phyloP scores from a whole-genome alignment of 2,888 invertebrate genomes.

The Dysmachus trigonus region DNA sequence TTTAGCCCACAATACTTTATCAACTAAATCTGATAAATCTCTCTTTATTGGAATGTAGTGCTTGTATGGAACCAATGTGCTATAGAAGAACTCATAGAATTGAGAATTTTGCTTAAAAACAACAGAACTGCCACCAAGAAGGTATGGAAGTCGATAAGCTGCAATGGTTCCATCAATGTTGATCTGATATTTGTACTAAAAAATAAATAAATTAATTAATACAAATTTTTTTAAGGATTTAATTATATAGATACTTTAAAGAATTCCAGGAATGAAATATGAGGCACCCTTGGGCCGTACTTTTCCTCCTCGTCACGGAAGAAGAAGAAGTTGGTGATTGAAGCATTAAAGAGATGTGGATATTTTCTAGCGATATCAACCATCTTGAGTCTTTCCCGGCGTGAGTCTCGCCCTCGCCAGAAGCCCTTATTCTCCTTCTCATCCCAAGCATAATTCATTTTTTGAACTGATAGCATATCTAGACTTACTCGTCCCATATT shows the following conservation, averaged over 20 bases:
- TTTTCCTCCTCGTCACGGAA: conserved; percentile 82
- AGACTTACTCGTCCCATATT: conserved; percentile 92
- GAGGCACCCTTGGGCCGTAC: conserved; percentile 86
- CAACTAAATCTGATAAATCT: conserved; percentile 82
- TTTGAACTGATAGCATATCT: conserved; percentile 91
- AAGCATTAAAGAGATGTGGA: conserved; percentile 87
- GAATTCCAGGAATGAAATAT: conserved; percentile 91
- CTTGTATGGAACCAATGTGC: conserved; percentile 74
- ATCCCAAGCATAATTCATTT: conserved; percentile 76
- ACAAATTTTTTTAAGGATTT: background rate
- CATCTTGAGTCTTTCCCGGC: conserved; percentile 83
- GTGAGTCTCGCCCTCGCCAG: conserved; percentile 93
- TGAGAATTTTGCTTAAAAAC: conserved; percentile 92
- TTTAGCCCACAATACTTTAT: conserved; percentile 81
- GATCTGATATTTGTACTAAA: conserved; percentile 92
- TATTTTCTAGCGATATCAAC: conserved; percentile 78
- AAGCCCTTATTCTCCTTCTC: conserved; percentile 79
- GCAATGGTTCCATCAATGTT: conserved; percentile 97
- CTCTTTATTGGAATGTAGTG: conserved; percentile 86
- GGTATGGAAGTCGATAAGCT: conserved; percentile 91
- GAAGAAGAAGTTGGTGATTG: conserved; percentile 96
- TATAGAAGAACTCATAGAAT: conserved; percentile 96
- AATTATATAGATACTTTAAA: conserved; percentile 76
- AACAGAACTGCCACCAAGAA: conserved; percentile 86
- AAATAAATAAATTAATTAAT: background rate